These are phyloP conservation scores for Onychomys torridus DNA, from an alignment of 2,797 vertebrate genomes.

Conservation along the genomic window DNA sequence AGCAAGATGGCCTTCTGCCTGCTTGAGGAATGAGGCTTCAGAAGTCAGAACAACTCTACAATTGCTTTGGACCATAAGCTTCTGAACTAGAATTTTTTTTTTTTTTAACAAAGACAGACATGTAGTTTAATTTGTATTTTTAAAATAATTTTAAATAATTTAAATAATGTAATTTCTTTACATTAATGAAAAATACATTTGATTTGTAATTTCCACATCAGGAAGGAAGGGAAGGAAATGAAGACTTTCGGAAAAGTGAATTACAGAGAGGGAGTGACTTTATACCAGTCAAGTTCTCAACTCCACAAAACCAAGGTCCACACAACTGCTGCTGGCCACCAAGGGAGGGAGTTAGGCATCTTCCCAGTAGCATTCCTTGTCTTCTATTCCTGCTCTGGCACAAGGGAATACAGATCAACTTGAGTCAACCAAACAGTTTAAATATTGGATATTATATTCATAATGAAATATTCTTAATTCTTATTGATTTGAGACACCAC, in stretches of 20 bases:
- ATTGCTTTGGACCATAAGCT: too few species aligned
- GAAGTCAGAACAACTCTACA: too few species aligned
- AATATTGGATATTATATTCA: constrained; percentile 90
- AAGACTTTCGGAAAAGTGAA: constrained; percentile 84
- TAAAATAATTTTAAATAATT: too few species aligned
- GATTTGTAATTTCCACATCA: constrained; percentile 89
- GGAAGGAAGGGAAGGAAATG: constrained; percentile 68
- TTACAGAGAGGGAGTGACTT: constrained; percentile 85
- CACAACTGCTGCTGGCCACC: constrained; percentile 69
- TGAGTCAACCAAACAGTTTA: constrained; percentile 83
- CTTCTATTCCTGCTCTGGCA: constrained; percentile 46
- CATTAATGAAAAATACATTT: constrained; percentile 92
- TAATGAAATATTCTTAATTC: constrained; percentile 91
- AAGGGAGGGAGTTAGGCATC: constrained; percentile 8
- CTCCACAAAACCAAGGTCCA: constrained; percentile 81
- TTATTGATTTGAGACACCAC: constrained; percentile 87
- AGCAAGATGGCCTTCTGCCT: too few species aligned
- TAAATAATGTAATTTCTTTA: constrained; percentile 93
- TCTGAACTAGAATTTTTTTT: too few species aligned
- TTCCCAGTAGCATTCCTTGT: constrained; percentile 40
- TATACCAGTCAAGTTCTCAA: constrained; percentile 79
- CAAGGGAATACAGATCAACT: constrained; percentile 55
- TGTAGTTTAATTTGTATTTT: constrained; percentile 87
- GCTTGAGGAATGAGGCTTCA: too few species aligned
- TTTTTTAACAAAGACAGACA: constrained; percentile 80